Evolutionary conservation across 2,113 vertebrate genomes (phyloP), one percentile per base, ranked within the genome.

Genomic region (Anoplopoma fimbria): DNA sequence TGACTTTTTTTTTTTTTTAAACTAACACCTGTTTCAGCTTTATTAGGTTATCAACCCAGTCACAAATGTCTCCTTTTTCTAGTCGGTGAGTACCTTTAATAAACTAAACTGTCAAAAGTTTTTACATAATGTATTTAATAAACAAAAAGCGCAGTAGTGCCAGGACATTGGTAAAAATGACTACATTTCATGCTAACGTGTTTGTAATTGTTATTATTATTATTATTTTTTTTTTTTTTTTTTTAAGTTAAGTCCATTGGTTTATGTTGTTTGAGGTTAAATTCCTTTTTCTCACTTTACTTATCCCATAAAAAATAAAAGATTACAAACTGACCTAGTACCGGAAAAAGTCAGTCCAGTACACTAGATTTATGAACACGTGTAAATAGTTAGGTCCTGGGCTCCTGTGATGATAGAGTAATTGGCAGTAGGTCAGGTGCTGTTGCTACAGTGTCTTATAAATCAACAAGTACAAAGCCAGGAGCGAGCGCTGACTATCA

Each of bases 381-480:
- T 90, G 87, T 79, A 62, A 85, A 86, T 70, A 83, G 87, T 87
- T 86, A 82, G 75, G 78, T 69, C 85, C 76, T 68, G 83, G 70
- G 75, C 61, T 88, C 90, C 86, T 81, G 81, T 71, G 84, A 89
- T 82, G 75, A 86, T 68, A 85, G 86, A 90, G 63, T 84, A 87
- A 90, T 88, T 93, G 88, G 87, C 79, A 87, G 82, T 33, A 72
- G 78, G 81, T 87, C 75, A 83, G 81, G 84, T 77, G 74, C 81
- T 88, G 85, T 77, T 87, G 85, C 85, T 86, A 88, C 77, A 85
- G 27, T 60, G 75, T 81, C 72, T 77, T 47, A 71, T 90, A 92
- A 84, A 92, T 92, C 87, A 90, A 87, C 89, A 90, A 89, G 81
- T 89, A 88, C 61, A 87, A 92, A 93, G 85, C 72, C 79, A 69